phyloP scores from a whole-genome alignment of 2,888 invertebrate species.

The Noctuana brunneofusca region DNA sequence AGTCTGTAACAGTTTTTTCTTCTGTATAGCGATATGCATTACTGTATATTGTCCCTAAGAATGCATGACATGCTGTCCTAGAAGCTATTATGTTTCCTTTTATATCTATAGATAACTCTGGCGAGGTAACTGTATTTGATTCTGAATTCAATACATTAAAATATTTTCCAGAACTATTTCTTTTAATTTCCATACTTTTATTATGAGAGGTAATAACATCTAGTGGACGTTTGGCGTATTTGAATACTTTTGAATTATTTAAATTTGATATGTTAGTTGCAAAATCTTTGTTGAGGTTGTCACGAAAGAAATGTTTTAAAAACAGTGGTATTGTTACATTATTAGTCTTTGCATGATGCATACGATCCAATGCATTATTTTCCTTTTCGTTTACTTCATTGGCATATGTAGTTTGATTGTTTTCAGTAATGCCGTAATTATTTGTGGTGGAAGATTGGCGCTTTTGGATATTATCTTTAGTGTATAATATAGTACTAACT shows the following conservation, averaged over 20 bases:
- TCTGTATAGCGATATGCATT: slow-evolving; percentile 54
- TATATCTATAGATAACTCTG: slow-evolving; percentile 58
- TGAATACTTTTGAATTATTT: slow-evolving; percentile 37
- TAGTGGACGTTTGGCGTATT: not conserved
- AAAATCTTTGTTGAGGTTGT: slow-evolving; percentile 39
- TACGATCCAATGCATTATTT: slow-evolving; percentile 17
- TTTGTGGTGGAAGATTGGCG: not conserved
- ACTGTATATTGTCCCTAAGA: slow-evolving; percentile 68
- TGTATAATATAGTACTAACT: not conserved
- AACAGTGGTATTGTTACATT: slow-evolving; percentile 54
- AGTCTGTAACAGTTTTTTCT: slow-evolving; percentile 61
- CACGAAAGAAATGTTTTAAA: slow-evolving; percentile 58
- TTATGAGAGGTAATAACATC: not conserved
- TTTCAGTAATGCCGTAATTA: not conserved
- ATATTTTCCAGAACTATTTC: not conserved
- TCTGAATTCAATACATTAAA: slow-evolving; percentile 1
- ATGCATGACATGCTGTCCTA: slow-evolving; percentile 67
- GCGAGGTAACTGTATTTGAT: slow-evolving; percentile 17
- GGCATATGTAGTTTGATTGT: slow-evolving; percentile 16
- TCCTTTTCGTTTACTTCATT: not conserved
- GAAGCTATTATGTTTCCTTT: slow-evolving; percentile 72
- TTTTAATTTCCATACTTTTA: not conserved
- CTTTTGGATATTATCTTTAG: not conserved
- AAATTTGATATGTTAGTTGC: slow-evolving; percentile 36
- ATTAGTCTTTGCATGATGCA: slow-evolving; percentile 12